Base-by-base conservation (phyloP, 2,113 vertebrate genomes). In the Chaetorhynchus papuensis region DNA sequence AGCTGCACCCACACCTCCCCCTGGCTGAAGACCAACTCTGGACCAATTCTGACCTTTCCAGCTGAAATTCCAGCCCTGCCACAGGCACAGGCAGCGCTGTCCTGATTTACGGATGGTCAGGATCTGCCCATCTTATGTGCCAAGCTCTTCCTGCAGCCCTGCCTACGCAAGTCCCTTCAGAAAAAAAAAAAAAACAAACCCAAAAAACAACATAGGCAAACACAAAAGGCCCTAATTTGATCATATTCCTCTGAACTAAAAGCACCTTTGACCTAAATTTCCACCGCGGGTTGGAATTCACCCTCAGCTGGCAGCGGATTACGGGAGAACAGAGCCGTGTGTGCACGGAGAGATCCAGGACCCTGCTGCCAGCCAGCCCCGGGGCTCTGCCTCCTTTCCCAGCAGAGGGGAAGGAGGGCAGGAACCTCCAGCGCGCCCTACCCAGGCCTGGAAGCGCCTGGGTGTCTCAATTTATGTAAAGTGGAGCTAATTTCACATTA, bases 191-290 rank as follows among this genome's bases (percentile, higher is more conserved):
- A 17, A 30, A 30, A 15, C 15, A 42, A 42, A 15, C 47, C 13
- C 22, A 19, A 26, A 9, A 33, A 30, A 7, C 53, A n/a, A 64
- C 74, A 45, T 28, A 81, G 33, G 80, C 92, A 72, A 93, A 83
- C 76, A 86, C 54, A 78, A 78, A 93, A 92, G 30, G 69, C 69
- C 60, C 65, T 92, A 72, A 91, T 97, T 87, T 94, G 94, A 90
- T 87, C 57, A 5, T 74, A 70, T 77, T 66, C 30, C 75, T 81
- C 78, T 83, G 94, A 63, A 94, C 93, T 95, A 61, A 94, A 89
- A 93, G 79, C 87, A 96, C 95, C 92, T 95, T 92, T 96, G 93
- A 95, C 90, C 94, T 88, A 91, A 94, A 96, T 96, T 91, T 87
- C 89, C 91, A 89, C 87, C 8, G 0, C 1, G 1, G 56, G 89